Conservation (phyloP, 1,140 invertebrate species). For the Maconellicoccus hirsutus region DNA sequence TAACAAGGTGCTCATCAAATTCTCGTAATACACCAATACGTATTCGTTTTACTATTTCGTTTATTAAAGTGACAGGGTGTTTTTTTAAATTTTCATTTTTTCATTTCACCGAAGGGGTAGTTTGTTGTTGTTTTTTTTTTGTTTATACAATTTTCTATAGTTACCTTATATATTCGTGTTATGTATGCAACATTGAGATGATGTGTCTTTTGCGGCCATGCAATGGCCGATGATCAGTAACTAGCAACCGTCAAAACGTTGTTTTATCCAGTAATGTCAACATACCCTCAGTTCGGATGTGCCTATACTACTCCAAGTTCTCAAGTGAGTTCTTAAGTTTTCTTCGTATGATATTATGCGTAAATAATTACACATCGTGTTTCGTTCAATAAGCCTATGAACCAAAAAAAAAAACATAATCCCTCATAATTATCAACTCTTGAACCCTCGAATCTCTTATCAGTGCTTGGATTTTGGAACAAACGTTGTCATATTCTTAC, state of each 20-base stretch:
- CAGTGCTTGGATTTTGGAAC: too few relatives aligned
- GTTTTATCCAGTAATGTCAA: constrained; percentile 46
- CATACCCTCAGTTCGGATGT: constrained; percentile 71
- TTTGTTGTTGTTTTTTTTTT: background rate
- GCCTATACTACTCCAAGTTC: constrained; percentile 53
- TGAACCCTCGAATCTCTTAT: too few relatives aligned
- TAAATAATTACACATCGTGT: too few relatives aligned
- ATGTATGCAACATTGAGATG: constrained; percentile 8
- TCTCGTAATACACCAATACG: background rate
- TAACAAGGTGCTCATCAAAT: constrained; percentile 19
- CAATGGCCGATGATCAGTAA: constrained; percentile 10
- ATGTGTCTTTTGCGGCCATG: background rate
- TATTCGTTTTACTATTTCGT: constrained; percentile 10
- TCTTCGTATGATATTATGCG: too few relatives aligned
- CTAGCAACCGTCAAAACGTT: constrained; percentile 19
- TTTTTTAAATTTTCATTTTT: constrained; percentile 9
- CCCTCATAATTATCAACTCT: too few relatives aligned
- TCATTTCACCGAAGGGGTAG: background rate
- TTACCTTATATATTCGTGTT: constrained; percentile 6
- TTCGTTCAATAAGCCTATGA: too few relatives aligned
- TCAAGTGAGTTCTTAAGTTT: constrained; percentile 20
- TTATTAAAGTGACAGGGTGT: background rate
- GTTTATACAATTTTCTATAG: background rate
- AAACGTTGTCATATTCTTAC: too few relatives aligned
- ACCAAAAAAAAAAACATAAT: too few relatives aligned